Percentiles rank a stretch among this genome's conserved stretches.
Evolutionary conservation across 1,140 invertebrate species (phyloP).

Genomic region (Drosophila repleta): DNA sequence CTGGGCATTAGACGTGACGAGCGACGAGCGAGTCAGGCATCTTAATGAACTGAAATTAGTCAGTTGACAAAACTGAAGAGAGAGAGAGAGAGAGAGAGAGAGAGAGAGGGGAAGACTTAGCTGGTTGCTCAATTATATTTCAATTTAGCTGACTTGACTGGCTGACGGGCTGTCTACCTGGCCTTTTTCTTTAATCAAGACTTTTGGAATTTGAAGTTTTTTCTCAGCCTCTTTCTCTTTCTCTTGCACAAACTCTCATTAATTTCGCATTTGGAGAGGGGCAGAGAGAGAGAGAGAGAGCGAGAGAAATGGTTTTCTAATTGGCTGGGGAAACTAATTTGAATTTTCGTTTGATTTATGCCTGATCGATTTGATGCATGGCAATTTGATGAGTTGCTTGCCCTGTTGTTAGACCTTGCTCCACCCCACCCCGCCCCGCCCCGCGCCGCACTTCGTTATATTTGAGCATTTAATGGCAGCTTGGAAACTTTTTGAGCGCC

Average conservation of each 20-base stretch:
- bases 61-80: conserved; percentile 23
- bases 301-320: conserved; percentile 48
- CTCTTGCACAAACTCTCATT: conserved; percentile 59
- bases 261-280: conserved; percentile 57
- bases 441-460: too few species aligned
- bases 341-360: conserved; percentile 81
- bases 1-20: conserved; percentile 47
- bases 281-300: not conserved
- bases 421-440: not conserved
- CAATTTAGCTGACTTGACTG: conserved; percentile 78
- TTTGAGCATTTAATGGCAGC: conserved; percentile 63
- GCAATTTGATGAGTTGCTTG: conserved; percentile 62
- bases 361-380: conserved; percentile 75
- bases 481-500: conserved; percentile 36
- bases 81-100: too few species aligned
- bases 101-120: too few species aligned
- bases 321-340: conserved; percentile 70
- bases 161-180: conserved; percentile 34
- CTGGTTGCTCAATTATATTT: conserved; percentile 74
- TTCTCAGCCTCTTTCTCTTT: not conserved
- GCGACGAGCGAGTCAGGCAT: conserved; percentile 26
- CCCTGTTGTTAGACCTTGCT: not conserved
- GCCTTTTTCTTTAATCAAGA: conserved; percentile 23
- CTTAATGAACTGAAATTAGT: conserved; percentile 68
- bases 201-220: conserved; percentile 36